Conservation (phyloP, 2,797 vertebrate species). For the Threskiornis aethiopicus region DNA sequence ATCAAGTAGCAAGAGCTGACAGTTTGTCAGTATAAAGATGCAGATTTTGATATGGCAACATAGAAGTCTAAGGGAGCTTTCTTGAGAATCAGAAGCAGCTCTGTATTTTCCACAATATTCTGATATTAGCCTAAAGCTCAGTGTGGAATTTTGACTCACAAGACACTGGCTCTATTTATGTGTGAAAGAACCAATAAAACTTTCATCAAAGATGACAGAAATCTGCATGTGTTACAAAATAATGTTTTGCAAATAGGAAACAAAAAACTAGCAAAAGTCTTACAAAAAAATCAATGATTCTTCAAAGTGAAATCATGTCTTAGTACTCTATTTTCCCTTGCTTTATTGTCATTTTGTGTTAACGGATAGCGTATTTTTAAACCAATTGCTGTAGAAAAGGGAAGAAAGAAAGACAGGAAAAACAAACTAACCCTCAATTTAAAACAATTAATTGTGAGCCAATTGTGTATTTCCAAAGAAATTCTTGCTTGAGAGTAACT, state of each 20-base stretch:
- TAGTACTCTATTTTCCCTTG: not conserved
- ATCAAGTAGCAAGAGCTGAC: not conserved
- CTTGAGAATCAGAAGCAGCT: not conserved
- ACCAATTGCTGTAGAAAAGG: not conserved
- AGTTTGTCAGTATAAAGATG: not conserved
- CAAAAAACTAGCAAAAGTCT: not conserved
- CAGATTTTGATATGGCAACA: not conserved
- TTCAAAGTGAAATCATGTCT: not conserved
- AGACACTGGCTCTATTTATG: not conserved
- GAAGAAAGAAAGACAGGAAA: not conserved
- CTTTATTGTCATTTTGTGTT: not conserved
- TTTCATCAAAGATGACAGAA: not conserved
- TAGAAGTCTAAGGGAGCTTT: not conserved
- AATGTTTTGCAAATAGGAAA: not conserved
- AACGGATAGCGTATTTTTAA: not conserved
- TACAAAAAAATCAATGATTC: not conserved
- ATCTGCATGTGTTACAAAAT: not conserved
- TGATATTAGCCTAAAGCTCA: slow-evolving; percentile 1
- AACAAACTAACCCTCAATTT: not conserved
- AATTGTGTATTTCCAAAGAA: not conserved
- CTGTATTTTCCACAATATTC: not conserved
- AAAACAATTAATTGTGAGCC: not conserved
- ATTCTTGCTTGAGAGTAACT: not conserved
- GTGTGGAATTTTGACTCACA: not conserved
- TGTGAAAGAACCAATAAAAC: not conserved